Percentiles rank a stretch among this genome's conserved stretches.
Evolutionary conservation across 2,888 invertebrate genomes (phyloP).

Genomic region (Amphipyra tragopoginis): DNA sequence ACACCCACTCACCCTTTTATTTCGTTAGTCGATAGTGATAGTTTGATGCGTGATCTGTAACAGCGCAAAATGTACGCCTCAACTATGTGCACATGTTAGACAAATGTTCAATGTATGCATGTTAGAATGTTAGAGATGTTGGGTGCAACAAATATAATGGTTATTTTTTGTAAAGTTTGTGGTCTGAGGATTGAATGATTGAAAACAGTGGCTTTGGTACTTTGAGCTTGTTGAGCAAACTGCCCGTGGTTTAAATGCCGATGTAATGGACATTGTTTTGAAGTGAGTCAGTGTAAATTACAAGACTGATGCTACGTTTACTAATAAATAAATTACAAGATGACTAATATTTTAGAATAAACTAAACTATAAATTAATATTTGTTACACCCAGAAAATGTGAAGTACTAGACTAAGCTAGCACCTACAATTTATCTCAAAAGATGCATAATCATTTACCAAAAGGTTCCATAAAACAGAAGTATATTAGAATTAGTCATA

Average conservation of each 20-base stretch:
- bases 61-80: constrained; percentile 71
- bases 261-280: too few species aligned
- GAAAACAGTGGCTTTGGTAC: too few species aligned
- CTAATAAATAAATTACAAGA: too few species aligned
- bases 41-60: constrained; percentile 80
- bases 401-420: neutral
- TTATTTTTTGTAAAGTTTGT: neutral
- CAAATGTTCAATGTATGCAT: constrained; percentile 10
- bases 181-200: too few species aligned
- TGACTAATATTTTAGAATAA: too few species aligned
- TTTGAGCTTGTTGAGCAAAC: too few species aligned
- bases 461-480: neutral
- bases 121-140: neutral
- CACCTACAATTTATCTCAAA: neutral
- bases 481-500: neutral
- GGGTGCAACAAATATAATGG: constrained; percentile 7
- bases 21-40: constrained; percentile 77
- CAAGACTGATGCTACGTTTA: too few species aligned
- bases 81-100: constrained; percentile 40
- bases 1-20: constrained; percentile 81
- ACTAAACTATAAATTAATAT: too few species aligned
- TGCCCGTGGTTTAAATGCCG: too few species aligned
- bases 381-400: constrained; percentile 12
- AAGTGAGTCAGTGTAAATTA: too few species aligned
- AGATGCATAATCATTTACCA: neutral